Evolutionary conservation across 2,888 invertebrate species (phyloP), one percentile per base, ranked within the genome.

Genomic region (Hypselothyrea guttata): DNA sequence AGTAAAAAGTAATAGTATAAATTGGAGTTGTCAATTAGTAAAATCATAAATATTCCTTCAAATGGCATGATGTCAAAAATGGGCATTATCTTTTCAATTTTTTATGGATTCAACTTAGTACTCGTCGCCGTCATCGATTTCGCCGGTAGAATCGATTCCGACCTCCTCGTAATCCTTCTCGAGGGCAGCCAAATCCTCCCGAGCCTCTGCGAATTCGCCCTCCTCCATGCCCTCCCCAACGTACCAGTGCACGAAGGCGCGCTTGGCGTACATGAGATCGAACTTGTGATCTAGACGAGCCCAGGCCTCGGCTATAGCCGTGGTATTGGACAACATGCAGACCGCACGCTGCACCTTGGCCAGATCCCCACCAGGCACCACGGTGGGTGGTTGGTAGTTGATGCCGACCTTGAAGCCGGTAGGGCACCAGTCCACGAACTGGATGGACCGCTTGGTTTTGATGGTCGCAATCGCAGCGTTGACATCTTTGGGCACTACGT

Each of bases 241-340:
- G 88, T 95, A 81, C 98, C 98, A 98, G 90, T 98, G 98, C 12
- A 98, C 97, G 89, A 98, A 98, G 2, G 98, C 98, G 63, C 97
- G 93, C 90, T 98, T 98, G 33, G 97, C 96, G 91, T 97, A 98
- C 97, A 98, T 98, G 83, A 98, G 91, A 90, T 98, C 98, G 89
- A 98, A 97, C 89, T 98, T 98, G 90, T 96, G 96, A 91, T 98
- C 96, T 60, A 98, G 91, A 78, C 96, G 93, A 51, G 97, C 97
- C 98, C 98, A 98, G 27, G 98, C 98, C 89, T 98, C 97, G 2
- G 97, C 97, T 86, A 98, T 98, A 70, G 98, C 97, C 0, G 98
- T 98, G 42, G 97, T 98, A 90, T 98, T 98, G 85, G 97, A 97
- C 89, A 98, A 91, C 98, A 98, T 98, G 92, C 98, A 98, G 7